Percentiles rank a stretch among this genome's conserved stretches.
phyloP scores from a whole-genome alignment of 1,140 invertebrate species.

The Hormaphis cornu region DNA sequence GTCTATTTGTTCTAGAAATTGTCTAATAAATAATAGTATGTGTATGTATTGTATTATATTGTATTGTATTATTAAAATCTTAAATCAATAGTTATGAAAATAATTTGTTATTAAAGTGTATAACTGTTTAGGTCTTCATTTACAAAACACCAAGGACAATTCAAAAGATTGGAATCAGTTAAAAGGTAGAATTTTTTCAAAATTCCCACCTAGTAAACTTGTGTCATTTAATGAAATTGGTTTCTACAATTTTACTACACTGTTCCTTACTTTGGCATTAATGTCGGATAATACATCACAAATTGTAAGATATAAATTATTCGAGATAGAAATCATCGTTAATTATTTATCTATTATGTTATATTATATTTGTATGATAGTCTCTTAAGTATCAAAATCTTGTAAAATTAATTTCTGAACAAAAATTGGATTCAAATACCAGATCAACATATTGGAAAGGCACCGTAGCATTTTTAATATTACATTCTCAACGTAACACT shows the following conservation, averaged over 20 bases:
- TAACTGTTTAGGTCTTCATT: conserved; percentile 2
- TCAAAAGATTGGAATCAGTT: conserved; percentile 29
- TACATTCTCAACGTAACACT: conserved; percentile 1
- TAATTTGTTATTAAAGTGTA: background rate
- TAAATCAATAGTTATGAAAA: background rate
- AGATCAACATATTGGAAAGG: conserved; percentile 23
- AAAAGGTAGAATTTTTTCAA: conserved; percentile 28
- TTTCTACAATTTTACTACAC: conserved; percentile 24
- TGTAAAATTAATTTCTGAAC: conserved; percentile 18
- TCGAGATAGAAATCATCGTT: background rate
- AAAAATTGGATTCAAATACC: conserved; percentile 7
- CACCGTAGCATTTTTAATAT: conserved; percentile 16
- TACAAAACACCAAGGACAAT: conserved; percentile 9
- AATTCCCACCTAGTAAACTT: conserved; percentile 16
- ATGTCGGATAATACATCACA: conserved; percentile 24
- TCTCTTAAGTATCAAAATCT: conserved; percentile 25
- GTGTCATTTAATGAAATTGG: conserved; percentile 18
- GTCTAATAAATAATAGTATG: too few relatives aligned
- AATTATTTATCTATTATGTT: background rate
- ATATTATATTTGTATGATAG: background rate
- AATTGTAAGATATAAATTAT: background rate
- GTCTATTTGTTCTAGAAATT: too few relatives aligned
- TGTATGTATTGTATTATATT: too few relatives aligned
- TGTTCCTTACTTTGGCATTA: conserved; percentile 8
- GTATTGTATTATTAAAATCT: too few relatives aligned